Conservation (phyloP, 2,797 vertebrate species). For the Coregonus suidteri region DNA sequence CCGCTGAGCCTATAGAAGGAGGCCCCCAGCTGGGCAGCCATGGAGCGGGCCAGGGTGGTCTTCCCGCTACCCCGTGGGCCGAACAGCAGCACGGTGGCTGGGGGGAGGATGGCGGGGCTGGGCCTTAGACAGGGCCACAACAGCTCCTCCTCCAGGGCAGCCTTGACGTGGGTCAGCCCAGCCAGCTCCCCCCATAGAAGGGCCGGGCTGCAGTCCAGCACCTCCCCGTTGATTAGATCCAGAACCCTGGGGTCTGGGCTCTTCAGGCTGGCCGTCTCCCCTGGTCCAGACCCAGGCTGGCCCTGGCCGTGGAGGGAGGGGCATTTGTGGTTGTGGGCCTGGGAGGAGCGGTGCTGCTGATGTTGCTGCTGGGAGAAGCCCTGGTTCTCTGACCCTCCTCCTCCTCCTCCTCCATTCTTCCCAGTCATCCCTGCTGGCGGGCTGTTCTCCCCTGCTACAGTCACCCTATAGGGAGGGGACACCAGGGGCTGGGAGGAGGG, state of each 20-base stretch:
- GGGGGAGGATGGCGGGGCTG: slow-evolving; percentile 72
- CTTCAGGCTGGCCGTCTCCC: slow-evolving; percentile 79
- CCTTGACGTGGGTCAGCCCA: slow-evolving; percentile 86
- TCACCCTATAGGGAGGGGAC: slow-evolving; percentile 75
- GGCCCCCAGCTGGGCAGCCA: slow-evolving; percentile 91
- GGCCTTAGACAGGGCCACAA: slow-evolving; percentile 92
- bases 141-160: slow-evolving; percentile 90
- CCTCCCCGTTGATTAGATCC: slow-evolving; percentile 86
- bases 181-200: slow-evolving; percentile 90
- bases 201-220: slow-evolving; percentile 86
- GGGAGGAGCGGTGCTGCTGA: slow-evolving; percentile 68
- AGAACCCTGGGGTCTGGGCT: slow-evolving; percentile 80
- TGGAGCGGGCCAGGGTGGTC: slow-evolving; percentile 84
- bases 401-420: slow-evolving; percentile 64
- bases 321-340: slow-evolving; percentile 73
- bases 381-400: slow-evolving; percentile 59
- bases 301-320: slow-evolving; percentile 57
- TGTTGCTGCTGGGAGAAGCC: slow-evolving; percentile 67
- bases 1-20: slow-evolving; percentile 85
- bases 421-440: slow-evolving; percentile 80
- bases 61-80: slow-evolving; percentile 89
- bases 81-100: slow-evolving; percentile 88
- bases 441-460: slow-evolving; percentile 80
- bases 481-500: slow-evolving; percentile 78
- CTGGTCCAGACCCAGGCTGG: slow-evolving; percentile 30